Evolutionary conservation across 2,888 invertebrate species (phyloP), one percentile per base, ranked within the genome.

Genomic region (Eutolmus rufibarbis): DNA sequence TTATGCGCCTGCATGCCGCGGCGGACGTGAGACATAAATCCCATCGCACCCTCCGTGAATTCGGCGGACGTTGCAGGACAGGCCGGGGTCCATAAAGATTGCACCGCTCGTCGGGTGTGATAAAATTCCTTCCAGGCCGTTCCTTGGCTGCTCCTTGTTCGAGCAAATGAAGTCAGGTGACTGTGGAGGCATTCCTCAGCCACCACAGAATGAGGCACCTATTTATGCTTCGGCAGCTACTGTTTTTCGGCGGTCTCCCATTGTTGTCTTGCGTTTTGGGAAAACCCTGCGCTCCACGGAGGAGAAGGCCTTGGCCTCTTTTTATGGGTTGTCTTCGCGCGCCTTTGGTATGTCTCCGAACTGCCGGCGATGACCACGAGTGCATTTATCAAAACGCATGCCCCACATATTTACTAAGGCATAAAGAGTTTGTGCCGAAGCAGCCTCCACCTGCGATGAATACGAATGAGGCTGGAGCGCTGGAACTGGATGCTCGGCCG

Each of bases 301-400:
- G 19, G 14, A 28, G 79, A 66, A 79, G 79, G 51, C 79, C 79
- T 79, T 79, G 79, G 79, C 79, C 51, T 40, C 79, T 79, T 79
- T 79, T 79, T 79, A 51, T 79, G 51, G 51, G 51, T n/a, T 46
- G 19, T 23, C 34, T 51, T 56, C 57, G 82, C 57, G 82, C 82
- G 82, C 82, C 34, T 82, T 66, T 37, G 57, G 57, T 34, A 82
- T 66, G 82, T 82, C 51, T n/a, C 19, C 82, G 34, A n/a, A 31
- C n/a, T 23, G 40, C 78, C 74, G 31, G 28, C 74, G 85, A 74
- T 85, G 85, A 85, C 74, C 85, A 74, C 74, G 74, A 85, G 74
- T 85, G 85, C 85, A 74, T 85, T 85, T 85, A 51, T 85, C 85
- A 85, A 85, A 85, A 74, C 85, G 85, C 85, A 85, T 85, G 74